phyloP scores from a whole-genome alignment of 2,888 invertebrate genomes.

The Acrobasis consociella region DNA sequence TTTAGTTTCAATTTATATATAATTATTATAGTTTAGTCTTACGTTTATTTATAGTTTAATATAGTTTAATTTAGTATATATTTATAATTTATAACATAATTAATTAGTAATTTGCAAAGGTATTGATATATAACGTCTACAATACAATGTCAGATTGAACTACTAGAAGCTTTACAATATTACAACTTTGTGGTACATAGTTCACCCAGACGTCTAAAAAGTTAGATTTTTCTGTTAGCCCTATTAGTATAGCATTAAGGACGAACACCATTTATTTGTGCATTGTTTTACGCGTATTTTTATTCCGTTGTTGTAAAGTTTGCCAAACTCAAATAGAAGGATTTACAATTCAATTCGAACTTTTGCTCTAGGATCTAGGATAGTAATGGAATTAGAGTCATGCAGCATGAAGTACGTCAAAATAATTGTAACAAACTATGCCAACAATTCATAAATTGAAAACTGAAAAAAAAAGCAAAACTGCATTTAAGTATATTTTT shows the following conservation, averaged over 20 bases:
- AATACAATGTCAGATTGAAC: no score
- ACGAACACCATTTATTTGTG: neutral
- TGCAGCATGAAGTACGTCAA: neutral
- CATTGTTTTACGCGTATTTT: neutral
- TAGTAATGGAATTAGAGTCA: neutral
- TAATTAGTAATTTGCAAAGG: no score
- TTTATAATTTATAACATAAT: no score
- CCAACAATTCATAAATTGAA: no score
- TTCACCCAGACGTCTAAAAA: neutral
- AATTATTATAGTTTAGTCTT: no score
- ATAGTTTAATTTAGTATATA: no score
- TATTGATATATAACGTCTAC: no score
- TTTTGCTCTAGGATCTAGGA: slow-evolving; percentile 1
- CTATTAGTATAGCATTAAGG: neutral
- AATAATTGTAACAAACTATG: neutral
- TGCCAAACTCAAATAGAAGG: neutral
- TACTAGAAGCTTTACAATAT: neutral
- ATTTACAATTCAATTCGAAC: slow-evolving; percentile 1
- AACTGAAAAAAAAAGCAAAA: no score
- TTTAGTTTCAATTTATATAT: no score
- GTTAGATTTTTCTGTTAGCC: neutral
- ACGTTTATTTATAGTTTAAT: no score
- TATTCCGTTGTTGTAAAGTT: neutral
- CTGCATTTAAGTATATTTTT: no score
- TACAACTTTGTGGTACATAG: neutral